Evolutionary conservation across 2,113 vertebrate species (phyloP).

Genomic region (Mixornis gularis): DNA sequence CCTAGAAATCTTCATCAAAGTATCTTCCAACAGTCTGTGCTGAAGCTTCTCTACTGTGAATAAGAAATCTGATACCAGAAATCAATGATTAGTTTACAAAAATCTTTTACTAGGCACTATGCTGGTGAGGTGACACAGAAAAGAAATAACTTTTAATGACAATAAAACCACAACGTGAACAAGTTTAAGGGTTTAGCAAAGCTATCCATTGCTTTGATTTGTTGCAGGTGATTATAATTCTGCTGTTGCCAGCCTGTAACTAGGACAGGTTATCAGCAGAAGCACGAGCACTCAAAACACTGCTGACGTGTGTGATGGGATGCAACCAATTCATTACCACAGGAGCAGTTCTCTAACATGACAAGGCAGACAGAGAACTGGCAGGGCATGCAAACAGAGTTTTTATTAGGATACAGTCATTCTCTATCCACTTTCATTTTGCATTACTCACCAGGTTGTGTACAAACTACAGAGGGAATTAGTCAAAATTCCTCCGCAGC

Average conservation of each 20-base stretch:
- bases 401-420: background rate
- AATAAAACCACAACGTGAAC: background rate
- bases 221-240: background rate
- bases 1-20: background rate
- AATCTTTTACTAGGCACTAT: background rate
- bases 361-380: background rate
- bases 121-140: background rate
- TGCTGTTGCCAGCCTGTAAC: background rate
- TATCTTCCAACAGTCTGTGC: rapidly evolving
- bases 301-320: background rate
- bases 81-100: background rate
- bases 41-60: background rate
- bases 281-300: background rate
- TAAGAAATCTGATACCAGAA: background rate
- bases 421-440: background rate
- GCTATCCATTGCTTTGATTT: background rate
- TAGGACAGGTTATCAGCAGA: background rate
- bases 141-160: background rate
- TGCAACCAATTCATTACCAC: background rate
- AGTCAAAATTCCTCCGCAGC: rapidly evolving
- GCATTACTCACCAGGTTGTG: background rate
- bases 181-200: background rate
- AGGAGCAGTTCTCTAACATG: background rate
- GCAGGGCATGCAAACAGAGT: background rate
- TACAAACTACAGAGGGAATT: background rate